Conservation (phyloP, 2,797 vertebrate genomes). For the Lates japonicus region DNA sequence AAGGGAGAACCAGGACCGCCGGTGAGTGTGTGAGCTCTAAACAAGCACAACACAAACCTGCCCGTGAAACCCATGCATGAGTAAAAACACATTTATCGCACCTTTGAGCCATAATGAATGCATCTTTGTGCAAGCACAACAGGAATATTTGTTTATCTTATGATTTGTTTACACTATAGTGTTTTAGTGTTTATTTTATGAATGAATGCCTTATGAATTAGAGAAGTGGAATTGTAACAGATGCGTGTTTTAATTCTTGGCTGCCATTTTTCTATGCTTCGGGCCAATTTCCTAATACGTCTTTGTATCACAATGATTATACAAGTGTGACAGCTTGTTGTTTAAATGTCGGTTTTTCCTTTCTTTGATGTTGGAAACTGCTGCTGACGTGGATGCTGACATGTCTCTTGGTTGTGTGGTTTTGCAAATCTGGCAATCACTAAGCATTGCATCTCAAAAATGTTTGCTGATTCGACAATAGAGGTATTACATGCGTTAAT, state of each 20-base stretch:
- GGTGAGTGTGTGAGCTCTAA: constrained; percentile 84
- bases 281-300: constrained; percentile 14
- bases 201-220: constrained; percentile 6
- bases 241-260: constrained; percentile 18
- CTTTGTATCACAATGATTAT: constrained; percentile 3
- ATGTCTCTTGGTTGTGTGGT: constrained; percentile 29
- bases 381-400: constrained; percentile 22
- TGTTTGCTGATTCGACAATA: constrained; percentile 12
- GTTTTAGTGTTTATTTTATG: constrained; percentile 25
- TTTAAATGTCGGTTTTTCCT: constrained; percentile 14
- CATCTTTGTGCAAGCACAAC: constrained; percentile 3
- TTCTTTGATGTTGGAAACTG: constrained; percentile 29
- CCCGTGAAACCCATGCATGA: constrained; percentile 1
- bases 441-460: neutral
- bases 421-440: constrained; percentile 23
- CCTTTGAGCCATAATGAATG: neutral
- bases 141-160: neutral
- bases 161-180: constrained; percentile 20
- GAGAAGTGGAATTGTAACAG: constrained; percentile 2
- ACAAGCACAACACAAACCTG: constrained; percentile 32
- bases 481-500: constrained; percentile 1
- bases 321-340: constrained; percentile 21
- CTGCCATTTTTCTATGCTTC: constrained; percentile 18
- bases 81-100: neutral
- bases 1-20: constrained; percentile 94